These are phyloP conservation scores for Lontra canadensis DNA, from an alignment of 2,113 vertebrate species.

Conservation along the genomic window DNA sequence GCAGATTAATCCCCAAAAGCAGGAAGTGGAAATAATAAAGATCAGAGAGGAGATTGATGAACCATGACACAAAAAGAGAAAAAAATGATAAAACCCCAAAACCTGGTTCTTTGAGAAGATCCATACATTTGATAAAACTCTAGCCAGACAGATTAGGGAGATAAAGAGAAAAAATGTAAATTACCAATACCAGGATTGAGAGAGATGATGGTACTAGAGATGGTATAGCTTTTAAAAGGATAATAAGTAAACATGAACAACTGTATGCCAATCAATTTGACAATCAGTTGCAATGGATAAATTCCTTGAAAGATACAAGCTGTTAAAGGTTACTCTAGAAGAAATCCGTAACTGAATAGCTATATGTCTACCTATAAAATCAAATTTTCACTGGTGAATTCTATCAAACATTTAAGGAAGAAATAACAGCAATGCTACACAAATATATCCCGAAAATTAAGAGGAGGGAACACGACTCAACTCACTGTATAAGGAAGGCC, in stretches of 20 bases:
- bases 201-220: background rate
- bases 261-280: background rate
- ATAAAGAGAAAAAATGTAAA: background rate
- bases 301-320: background rate
- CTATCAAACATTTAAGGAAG: background rate
- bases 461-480: background rate
- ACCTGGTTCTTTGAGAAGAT: background rate
- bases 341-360: background rate
- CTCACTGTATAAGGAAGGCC: background rate
- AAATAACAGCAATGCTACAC: background rate
- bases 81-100: background rate
- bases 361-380: background rate
- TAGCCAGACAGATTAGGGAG: background rate
- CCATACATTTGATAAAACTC: background rate
- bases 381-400: slow-evolving; percentile 28
- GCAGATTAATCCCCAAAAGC: background rate
- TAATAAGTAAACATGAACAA: background rate
- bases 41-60: background rate
- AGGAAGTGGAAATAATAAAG: background rate
- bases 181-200: background rate
- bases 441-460: background rate
- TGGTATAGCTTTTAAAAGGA: background rate
- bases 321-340: background rate
- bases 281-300: background rate
- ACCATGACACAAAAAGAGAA: background rate